phyloP scores from a whole-genome alignment of 1,140 invertebrate species.

The Euglossa dilemma region DNA sequence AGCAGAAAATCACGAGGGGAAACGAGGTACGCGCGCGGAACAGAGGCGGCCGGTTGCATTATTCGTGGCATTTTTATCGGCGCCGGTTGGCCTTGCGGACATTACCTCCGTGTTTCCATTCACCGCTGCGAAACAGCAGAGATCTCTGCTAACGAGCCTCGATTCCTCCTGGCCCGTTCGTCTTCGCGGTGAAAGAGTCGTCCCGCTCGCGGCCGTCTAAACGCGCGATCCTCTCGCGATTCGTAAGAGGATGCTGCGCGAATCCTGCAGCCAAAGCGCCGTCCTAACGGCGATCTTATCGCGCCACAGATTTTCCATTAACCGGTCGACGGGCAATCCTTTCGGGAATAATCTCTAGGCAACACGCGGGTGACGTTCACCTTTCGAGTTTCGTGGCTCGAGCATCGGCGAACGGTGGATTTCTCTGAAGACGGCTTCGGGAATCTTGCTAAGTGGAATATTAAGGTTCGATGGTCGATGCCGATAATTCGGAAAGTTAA shows the following conservation, averaged over 20 bases:
- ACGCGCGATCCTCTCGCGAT: background rate
- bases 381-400: too few relatives aligned
- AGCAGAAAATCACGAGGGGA: background rate
- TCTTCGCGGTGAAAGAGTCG: constrained; percentile 6
- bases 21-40: constrained; percentile 29
- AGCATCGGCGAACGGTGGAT: too few relatives aligned
- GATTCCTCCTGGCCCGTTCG: constrained; percentile 1
- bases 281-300: background rate
- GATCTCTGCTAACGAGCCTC: constrained; percentile 15
- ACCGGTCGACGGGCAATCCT: too few relatives aligned
- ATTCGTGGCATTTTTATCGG: constrained; percentile 59
- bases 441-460: too few relatives aligned
- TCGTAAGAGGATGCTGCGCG: background rate
- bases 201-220: background rate
- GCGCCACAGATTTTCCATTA: background rate
- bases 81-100: constrained; percentile 58
- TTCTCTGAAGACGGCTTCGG: too few relatives aligned
- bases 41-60: constrained; percentile 33
- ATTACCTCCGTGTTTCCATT: constrained; percentile 57
- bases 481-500: too few relatives aligned
- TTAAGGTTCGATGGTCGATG: too few relatives aligned
- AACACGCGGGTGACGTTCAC: too few relatives aligned
- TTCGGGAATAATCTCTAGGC: too few relatives aligned
- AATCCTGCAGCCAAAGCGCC: background rate
- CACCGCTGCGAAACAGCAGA: constrained; percentile 44